Conservation (phyloP, 1,140 invertebrate genomes). For the Drosophila sp. region DNA sequence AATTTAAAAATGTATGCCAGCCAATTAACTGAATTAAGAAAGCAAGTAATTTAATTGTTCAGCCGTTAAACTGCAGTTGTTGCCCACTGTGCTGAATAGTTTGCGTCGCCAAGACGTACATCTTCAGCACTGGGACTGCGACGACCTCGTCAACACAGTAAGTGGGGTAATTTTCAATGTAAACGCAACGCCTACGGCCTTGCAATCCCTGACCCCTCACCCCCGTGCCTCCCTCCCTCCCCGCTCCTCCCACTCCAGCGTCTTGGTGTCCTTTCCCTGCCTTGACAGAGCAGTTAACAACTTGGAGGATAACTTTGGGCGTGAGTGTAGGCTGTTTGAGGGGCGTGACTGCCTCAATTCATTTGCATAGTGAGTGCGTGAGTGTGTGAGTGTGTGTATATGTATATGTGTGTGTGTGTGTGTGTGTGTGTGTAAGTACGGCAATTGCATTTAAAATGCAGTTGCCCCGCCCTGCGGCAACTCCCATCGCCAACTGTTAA, state of each 20-base stretch:
- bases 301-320: slow-evolving; percentile 46
- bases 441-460: slow-evolving; percentile 75
- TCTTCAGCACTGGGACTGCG: slow-evolving; percentile 36
- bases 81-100: slow-evolving; percentile 20
- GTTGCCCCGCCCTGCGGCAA: slow-evolving; percentile 36
- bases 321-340: slow-evolving; percentile 46
- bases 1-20: too few relatives aligned
- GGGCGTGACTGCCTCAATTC: slow-evolving; percentile 56
- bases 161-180: slow-evolving; percentile 82
- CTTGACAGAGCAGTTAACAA: slow-evolving; percentile 21
- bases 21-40: neutral
- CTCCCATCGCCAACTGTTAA: slow-evolving; percentile 30
- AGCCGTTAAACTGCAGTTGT: neutral
- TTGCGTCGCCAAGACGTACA: slow-evolving; percentile 23
- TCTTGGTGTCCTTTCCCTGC: neutral
- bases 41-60: neutral
- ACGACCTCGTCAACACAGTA: slow-evolving; percentile 66
- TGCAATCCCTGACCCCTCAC: neutral
- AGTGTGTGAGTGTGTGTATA: slow-evolving; percentile 18
- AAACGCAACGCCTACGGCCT: slow-evolving; percentile 73
- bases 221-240: neutral
- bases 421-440: slow-evolving; percentile 33
- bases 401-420: slow-evolving; percentile 12
- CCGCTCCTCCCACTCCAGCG: neutral
- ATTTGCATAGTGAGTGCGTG: slow-evolving; percentile 65